phyloP scores from a whole-genome alignment of 1,140 invertebrate genomes.

The Notospermus geniculatus region DNA sequence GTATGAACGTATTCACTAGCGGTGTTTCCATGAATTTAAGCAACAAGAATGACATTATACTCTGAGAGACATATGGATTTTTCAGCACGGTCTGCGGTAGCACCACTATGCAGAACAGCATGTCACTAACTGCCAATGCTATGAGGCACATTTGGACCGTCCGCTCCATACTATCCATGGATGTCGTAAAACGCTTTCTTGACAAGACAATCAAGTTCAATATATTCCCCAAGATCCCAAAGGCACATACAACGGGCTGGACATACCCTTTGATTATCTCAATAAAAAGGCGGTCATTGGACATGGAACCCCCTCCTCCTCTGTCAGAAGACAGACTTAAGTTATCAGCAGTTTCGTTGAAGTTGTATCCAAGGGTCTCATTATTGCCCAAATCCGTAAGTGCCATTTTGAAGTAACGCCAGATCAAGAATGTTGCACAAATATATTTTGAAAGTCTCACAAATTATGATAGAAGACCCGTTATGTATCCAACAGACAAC shows the following conservation, averaged over 20 bases:
- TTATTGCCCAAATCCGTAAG: no score
- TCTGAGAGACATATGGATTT: neutral
- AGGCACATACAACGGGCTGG: slow-evolving; percentile 1
- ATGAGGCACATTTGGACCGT: slow-evolving; percentile 35
- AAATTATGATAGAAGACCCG: no score
- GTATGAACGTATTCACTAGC: slow-evolving; percentile 6
- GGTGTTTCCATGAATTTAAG: neutral
- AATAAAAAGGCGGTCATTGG: no score
- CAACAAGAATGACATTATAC: neutral
- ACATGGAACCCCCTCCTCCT: no score
- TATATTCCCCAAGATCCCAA: slow-evolving; percentile 25
- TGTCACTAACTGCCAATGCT: slow-evolving; percentile 42
- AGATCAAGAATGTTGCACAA: no score
- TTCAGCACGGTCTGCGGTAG: slow-evolving; percentile 7
- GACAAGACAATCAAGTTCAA: slow-evolving; percentile 49
- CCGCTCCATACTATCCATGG: slow-evolving; percentile 12
- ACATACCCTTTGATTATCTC: neutral
- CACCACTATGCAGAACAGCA: slow-evolving; percentile 44
- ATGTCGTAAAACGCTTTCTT: slow-evolving; percentile 17
- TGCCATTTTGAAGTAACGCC: no score
- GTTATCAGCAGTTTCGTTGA: no score
- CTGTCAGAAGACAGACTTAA: no score
- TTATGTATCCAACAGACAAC: no score
- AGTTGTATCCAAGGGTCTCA: no score
- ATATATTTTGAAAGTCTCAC: no score